phyloP scores from a whole-genome alignment of 2,113 vertebrate genomes.

The Platysternon megacephalum region DNA sequence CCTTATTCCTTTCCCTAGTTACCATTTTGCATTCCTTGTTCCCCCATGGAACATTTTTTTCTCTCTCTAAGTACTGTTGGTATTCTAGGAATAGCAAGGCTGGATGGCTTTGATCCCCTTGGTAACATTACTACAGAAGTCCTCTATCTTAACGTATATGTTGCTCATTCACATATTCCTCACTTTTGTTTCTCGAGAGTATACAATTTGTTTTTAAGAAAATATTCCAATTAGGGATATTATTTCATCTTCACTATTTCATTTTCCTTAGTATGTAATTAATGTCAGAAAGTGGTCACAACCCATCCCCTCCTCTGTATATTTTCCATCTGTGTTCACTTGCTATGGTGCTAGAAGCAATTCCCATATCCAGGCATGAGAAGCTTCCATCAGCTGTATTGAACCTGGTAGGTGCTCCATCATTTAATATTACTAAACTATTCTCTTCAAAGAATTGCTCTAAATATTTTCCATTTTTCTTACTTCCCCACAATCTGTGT shows the following conservation, averaged over 20 bases:
- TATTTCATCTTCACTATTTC: neutral
- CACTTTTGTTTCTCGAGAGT: neutral
- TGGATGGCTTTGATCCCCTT: neutral
- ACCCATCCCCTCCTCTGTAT: no score
- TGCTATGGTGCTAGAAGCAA: neutral
- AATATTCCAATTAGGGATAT: no score
- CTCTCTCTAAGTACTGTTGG: neutral
- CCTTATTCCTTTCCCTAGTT: neutral
- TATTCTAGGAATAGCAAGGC: neutral
- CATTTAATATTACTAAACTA: neutral
- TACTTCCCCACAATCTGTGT: neutral
- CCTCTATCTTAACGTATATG: neutral
- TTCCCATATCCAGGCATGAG: neutral
- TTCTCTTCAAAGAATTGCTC: neutral
- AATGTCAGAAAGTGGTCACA: no score
- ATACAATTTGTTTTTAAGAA: neutral
- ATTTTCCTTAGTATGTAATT: no score
- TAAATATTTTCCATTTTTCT: neutral
- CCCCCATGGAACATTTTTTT: no score
- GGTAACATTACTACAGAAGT: neutral
- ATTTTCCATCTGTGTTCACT: no score
- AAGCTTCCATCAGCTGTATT: neutral
- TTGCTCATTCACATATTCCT: neutral
- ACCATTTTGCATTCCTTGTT: neutral
- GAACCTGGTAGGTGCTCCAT: neutral